Evolutionary conservation across 2,888 invertebrate genomes (phyloP), one percentile per base, ranked within the genome.

Genomic region (Plagodis pulveraria): DNA sequence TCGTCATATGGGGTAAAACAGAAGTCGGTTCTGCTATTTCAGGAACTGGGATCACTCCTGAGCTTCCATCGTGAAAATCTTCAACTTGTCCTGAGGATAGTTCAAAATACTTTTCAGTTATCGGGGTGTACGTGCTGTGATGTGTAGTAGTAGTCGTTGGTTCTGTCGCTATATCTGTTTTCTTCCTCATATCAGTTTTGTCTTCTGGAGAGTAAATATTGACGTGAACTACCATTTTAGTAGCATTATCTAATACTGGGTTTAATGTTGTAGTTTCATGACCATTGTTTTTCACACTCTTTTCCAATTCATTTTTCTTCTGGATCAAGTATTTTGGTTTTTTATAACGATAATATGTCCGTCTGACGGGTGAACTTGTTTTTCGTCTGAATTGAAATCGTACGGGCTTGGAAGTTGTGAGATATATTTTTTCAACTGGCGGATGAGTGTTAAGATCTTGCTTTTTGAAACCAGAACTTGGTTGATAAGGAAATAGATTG

Each of bases 161-260:
- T 35, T 59, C 59, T 33, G 70, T 70, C 45, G 64, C 66, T 22
- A 55, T n/a, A 47, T 62, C 62, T 43, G 44, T 36, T 59, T 68
- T 63, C 32, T 50, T 62, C 7, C 40, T 72, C 6, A 51, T 50
- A 38, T 59, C 64, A 22, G 58, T 64, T 56, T 74, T 73, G 58
- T 79, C 66, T 43, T 76, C 69, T 46, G 77, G 60, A 53, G 93
- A 94, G 72, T 94, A 95, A 7, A 95, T 82, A 81, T 95, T 95
- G n/a, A 95, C 81, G 61, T 95, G 95, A 6, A 95, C 91, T 69
- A 95, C 88, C 88, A 95, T 94, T 73, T 95, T 94, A 43, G 94
- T 91, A 70, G 65, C 87, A 6, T 69, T 65, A 10, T 71, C 70
- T 2, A 69, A 58, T 54, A 72, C 66, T 52, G 64, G 38, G 7